These are phyloP conservation scores for Graptemys geographica DNA, from an alignment of 2,797 vertebrate species.

Conservation along the genomic window DNA sequence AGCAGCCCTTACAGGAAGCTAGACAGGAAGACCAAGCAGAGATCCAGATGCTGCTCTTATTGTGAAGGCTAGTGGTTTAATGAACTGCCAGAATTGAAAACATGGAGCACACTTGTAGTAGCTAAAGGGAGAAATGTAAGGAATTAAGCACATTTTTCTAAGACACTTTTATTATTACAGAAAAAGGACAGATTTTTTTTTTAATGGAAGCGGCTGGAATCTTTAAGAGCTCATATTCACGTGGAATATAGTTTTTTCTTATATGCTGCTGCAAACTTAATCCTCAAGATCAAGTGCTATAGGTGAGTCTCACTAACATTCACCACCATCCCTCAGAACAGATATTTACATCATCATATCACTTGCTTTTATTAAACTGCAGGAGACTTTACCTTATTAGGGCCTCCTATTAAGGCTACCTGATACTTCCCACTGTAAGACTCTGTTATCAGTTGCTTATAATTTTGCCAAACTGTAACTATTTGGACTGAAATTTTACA, in stretches of 20 bases:
- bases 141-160: background rate
- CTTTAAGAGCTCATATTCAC: background rate
- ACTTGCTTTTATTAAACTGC: background rate
- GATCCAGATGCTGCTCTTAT: background rate
- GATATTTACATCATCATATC: background rate
- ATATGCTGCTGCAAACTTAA: background rate
- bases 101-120: background rate
- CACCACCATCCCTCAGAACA: background rate
- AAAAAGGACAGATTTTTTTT: background rate
- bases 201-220: background rate
- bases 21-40: background rate
- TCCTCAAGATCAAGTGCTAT: background rate
- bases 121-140: background rate
- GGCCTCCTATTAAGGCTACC: background rate
- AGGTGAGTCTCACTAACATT: background rate
- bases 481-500: background rate
- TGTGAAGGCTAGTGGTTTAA: background rate
- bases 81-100: background rate
- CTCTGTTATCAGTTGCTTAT: background rate
- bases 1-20: background rate
- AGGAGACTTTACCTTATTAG: background rate
- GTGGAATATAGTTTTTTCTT: background rate
- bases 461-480: background rate
- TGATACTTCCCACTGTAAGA: background rate
- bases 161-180: background rate